These are phyloP conservation scores for Nothoprocta perdicaria DNA, from an alignment of 2,113 vertebrate species.

Conservation along the genomic window DNA sequence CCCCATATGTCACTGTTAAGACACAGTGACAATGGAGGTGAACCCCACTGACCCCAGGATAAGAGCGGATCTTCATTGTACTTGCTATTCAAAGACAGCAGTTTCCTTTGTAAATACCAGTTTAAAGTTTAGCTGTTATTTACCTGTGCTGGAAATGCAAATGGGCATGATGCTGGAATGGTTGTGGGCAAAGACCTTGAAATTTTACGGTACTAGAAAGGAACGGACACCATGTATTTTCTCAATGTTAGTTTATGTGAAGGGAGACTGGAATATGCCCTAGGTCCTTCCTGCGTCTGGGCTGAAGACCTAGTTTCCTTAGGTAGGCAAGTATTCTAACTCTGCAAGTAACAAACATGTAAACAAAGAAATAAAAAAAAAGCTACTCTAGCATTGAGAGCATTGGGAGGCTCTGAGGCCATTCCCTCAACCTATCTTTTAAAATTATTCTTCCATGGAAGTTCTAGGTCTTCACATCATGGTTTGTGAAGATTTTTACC, in stretches of 20 bases:
- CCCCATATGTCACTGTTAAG: not conserved
- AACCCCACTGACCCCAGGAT: not conserved
- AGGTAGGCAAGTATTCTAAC: not conserved
- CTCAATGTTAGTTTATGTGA: not conserved
- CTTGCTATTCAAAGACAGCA: not conserved
- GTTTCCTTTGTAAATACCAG: not conserved
- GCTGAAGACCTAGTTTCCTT: not conserved
- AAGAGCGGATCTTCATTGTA: not conserved
- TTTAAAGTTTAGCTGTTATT: not conserved
- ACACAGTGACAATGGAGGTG: not conserved
- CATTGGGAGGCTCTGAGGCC: not conserved
- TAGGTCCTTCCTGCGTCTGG: not conserved
- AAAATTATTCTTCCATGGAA: not conserved
- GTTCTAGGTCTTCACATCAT: not conserved
- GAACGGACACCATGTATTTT: not conserved
- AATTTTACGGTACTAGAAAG: not conserved
- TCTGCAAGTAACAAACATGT: not conserved
- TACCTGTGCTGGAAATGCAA: not conserved
- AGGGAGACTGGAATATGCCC: not conserved
- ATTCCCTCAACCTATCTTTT: not conserved
- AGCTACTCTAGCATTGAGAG: not conserved
- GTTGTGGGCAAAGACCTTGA: not conserved
- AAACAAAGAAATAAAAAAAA: not conserved
- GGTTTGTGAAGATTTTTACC: not conserved
- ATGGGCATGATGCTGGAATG: not conserved